Evolutionary conservation across 2,797 vertebrate species (phyloP).

Genomic region (Phrynocephalus forsythii): DNA sequence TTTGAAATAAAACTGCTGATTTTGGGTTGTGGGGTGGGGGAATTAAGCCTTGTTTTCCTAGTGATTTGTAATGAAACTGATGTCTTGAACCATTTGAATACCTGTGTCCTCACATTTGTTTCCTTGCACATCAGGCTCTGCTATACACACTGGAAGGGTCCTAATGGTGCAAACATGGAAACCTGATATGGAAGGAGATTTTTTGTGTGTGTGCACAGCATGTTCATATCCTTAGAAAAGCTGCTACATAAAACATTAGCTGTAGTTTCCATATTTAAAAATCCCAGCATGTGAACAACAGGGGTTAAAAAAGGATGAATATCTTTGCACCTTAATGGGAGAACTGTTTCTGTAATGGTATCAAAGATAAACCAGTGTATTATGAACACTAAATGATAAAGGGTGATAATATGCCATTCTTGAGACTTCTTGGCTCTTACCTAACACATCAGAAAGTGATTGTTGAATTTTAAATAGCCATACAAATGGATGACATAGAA

Average conservation of each 20-base stretch:
- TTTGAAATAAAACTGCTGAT: constrained; percentile 30
- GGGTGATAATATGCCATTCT: constrained; percentile 85
- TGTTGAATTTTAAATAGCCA: constrained; percentile 91
- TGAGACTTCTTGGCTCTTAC: constrained; percentile 93
- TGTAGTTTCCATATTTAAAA: constrained; percentile 63
- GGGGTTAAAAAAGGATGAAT: constrained; percentile 82
- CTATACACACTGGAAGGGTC: constrained; percentile 18
- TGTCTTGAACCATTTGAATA: constrained; percentile 37
- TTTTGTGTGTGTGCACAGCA: neutral
- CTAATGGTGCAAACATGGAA: constrained; percentile 5
- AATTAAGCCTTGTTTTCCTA: constrained; percentile 22
- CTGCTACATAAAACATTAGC: constrained; percentile 63
- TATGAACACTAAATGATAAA: constrained; percentile 85
- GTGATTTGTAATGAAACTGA: neutral
- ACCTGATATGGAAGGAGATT: constrained; percentile 6
- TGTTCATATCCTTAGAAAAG: constrained; percentile 32
- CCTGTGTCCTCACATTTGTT: constrained; percentile 32
- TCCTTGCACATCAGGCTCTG: constrained; percentile 23
- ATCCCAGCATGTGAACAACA: constrained; percentile 50
- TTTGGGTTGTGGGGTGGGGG: neutral
- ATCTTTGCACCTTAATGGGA: constrained; percentile 83
- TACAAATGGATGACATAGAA: constrained; percentile 85
- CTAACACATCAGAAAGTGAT: constrained; percentile 90
- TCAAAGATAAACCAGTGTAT: constrained; percentile 86
- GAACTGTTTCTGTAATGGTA: constrained; percentile 83